These are phyloP conservation scores for Stictonetta naevosa DNA, from an alignment of 2,113 vertebrate species.

Conservation along the genomic window DNA sequence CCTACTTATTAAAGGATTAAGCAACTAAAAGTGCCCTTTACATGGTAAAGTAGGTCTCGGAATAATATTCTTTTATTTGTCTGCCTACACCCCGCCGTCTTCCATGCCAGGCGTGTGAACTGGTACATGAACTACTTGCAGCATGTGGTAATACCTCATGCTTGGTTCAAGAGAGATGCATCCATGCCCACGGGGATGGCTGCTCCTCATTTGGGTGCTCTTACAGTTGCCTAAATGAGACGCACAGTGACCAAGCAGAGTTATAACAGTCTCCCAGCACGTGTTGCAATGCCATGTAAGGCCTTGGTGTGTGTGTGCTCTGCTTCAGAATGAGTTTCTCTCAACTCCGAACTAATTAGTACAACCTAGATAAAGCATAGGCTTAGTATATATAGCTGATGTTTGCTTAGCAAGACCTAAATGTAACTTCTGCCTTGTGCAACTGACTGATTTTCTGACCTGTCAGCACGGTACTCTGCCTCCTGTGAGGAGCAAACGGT, in stretches of 20 bases:
- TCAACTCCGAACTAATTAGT: not conserved
- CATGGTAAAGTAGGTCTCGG: not conserved
- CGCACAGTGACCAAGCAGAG: not conserved
- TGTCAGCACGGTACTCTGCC: not conserved
- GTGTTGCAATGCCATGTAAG: not conserved
- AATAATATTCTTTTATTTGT: not conserved
- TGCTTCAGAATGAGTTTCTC: not conserved
- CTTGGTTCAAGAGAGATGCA: not conserved
- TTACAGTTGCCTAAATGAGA: not conserved
- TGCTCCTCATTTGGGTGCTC: not conserved
- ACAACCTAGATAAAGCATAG: not conserved
- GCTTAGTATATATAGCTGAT: not conserved
- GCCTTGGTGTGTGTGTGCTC: not conserved
- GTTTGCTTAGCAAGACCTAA: not conserved
- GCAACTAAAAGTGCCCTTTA: slow-evolving; percentile 3
- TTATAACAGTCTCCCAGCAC: not conserved
- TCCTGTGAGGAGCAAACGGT: not conserved
- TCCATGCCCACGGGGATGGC: not conserved
- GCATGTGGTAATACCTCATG: not conserved
- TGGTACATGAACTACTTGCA: not conserved
- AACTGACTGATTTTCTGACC: not conserved
- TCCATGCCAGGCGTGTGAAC: not conserved
- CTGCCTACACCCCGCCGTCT: not conserved
- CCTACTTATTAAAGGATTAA: slow-evolving; percentile 45
- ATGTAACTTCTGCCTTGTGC: not conserved